Base-by-base conservation (phyloP, 2,113 vertebrate species). In the Aleadryas rufinucha region DNA sequence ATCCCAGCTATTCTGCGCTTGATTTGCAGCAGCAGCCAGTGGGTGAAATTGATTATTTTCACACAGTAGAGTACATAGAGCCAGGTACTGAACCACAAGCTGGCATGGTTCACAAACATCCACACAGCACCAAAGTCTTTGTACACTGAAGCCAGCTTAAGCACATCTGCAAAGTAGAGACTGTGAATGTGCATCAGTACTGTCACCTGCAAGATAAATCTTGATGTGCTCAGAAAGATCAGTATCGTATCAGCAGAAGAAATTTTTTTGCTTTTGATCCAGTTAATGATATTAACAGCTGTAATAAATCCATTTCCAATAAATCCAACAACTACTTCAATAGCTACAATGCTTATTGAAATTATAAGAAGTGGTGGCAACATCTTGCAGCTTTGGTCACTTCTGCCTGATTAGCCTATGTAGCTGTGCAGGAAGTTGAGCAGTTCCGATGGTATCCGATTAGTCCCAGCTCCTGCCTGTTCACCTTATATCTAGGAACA, bases 31-130 rank as follows among this genome's bases (percentile, higher is more conserved):
- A 82, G 89, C 63, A 92, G 37, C 17, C 72, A 41, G 52, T 90
- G 76, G 17, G 72, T 78, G 44, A 82, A 47, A 13, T 85, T 96
- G 20, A 39, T 92, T 65, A 97, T 93, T 91, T 96, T 97, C 35
- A 77, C 87, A 57, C 86, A 95, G 44, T 86, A 97, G 21, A 97
- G 84, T 37, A 97, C 35, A 9, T 70, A 83, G 35, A 97, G 94
- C 52, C 93, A 96, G 31, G 91, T 91, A 39, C 69, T 88, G 76
- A 97, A 97, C 87, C 95, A 97, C 57, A 97, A 49, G 59, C 96
- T 97, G 33, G 35, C 45, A 26, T 97, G 93, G 65, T 95, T 97
- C n/a, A 95, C 76, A 75, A 97, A 69, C 45, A 89, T 87, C 87
- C 83, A 89, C 30, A 91, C 8, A 57, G 72, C 9, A 33, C 8